phyloP scores from a whole-genome alignment of 2,113 vertebrate genomes.

The Corydoras maculifer region DNA sequence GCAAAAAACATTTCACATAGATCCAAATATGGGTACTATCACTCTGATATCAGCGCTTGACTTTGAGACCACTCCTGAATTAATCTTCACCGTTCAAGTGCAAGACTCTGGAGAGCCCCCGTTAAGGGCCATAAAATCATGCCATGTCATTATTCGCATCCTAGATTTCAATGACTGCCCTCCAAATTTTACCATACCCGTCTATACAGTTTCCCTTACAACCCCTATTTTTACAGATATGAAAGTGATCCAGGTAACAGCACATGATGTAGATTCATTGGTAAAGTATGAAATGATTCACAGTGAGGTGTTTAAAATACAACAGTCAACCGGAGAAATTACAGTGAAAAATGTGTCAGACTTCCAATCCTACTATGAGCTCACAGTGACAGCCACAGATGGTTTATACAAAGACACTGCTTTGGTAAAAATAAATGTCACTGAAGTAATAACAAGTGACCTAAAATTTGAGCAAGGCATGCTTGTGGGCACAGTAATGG shows the following conservation, averaged over 20 bases:
- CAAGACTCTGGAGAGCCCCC: conserved; percentile 77
- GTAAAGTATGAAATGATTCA: conserved; percentile 80
- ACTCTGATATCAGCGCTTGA: conserved; percentile 73
- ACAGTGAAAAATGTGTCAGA: conserved; percentile 65
- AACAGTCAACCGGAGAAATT: conserved; percentile 71
- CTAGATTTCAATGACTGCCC: conserved; percentile 83
- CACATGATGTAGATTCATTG: conserved; percentile 78
- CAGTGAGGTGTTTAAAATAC: conserved; percentile 70
- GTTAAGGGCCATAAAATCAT: conserved; percentile 73
- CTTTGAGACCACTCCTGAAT: conserved; percentile 74
- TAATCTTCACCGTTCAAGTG: conserved; percentile 76
- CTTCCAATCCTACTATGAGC: conserved; percentile 62
- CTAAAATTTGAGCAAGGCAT: conserved; percentile 70
- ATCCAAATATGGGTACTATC: conserved; percentile 81
- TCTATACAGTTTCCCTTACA: conserved; percentile 66
- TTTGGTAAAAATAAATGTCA: conserved; percentile 71
- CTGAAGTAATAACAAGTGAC: conserved; percentile 55
- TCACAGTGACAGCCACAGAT: conserved; percentile 76
- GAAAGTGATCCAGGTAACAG: conserved; percentile 71
- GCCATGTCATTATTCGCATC: conserved; percentile 72
- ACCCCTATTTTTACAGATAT: conserved; percentile 72
- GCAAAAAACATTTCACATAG: conserved; percentile 75
- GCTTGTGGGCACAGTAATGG: conserved; percentile 67
- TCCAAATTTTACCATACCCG: conserved; percentile 70
- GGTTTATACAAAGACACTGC: conserved; percentile 75